These are phyloP conservation scores for Trichomycterus rosablanca DNA, from an alignment of 2,113 vertebrate species.

Conservation along the genomic window DNA sequence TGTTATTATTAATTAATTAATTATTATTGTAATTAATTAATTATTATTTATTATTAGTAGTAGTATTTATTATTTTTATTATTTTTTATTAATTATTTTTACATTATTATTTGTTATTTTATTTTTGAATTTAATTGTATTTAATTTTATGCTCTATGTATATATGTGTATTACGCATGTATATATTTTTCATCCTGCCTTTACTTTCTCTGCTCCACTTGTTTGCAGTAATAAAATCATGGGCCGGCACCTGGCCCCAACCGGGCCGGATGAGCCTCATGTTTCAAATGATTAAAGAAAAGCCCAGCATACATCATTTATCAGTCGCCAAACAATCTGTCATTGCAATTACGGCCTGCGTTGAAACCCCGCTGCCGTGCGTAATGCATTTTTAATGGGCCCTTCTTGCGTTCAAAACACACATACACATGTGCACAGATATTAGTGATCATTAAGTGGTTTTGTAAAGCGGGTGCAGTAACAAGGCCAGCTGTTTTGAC, in stretches of 20 bases:
- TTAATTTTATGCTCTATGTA: background rate
- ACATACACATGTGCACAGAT: constrained; percentile 15
- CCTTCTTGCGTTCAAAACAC: constrained; percentile 41
- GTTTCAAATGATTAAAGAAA: constrained; percentile 69
- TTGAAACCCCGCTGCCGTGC: background rate
- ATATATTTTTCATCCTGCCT: background rate
- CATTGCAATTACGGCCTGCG: background rate
- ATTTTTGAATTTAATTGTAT: no score
- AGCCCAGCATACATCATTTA: constrained; percentile 63
- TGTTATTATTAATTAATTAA: no score
- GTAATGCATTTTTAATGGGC: background rate
- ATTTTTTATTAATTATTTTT: no score
- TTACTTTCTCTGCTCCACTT: constrained; percentile 33
- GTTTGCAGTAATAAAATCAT: constrained; percentile 55
- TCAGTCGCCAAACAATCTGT: constrained; percentile 54
- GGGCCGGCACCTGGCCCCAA: background rate
- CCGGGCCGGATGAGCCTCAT: constrained; percentile 49
- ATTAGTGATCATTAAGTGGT: background rate
- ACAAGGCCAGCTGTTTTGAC: background rate
- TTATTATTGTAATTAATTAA: no score
- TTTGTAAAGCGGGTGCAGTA: background rate
- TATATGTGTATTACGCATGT: no score
- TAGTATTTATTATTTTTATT: no score
- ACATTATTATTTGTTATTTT: no score
- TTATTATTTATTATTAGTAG: no score